These are phyloP conservation scores for Orthonevra nobilis DNA, from an alignment of 2,888 invertebrate species.

Conservation along the genomic window DNA sequence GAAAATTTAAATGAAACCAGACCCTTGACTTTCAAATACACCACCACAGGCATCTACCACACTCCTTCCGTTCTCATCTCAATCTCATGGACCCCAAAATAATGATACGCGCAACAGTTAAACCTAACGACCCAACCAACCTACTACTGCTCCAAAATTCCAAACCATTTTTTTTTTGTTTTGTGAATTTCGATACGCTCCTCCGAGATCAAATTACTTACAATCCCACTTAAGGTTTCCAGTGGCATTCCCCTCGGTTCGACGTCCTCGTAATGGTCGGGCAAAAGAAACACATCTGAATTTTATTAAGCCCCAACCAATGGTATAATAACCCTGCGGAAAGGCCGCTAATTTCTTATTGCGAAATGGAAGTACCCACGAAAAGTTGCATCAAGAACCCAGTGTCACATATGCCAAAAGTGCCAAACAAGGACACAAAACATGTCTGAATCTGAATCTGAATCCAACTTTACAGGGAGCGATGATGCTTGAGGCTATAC, in stretches of 20 bases:
- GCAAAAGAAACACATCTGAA: constrained; percentile 31
- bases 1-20: constrained; percentile 56
- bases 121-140: constrained; percentile 44
- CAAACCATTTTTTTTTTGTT: constrained; percentile 14
- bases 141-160: constrained; percentile 10
- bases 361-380: background rate
- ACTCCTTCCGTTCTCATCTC: background rate
- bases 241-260: background rate
- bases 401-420: constrained; percentile 11
- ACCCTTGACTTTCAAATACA: background rate
- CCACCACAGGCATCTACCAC: constrained; percentile 38
- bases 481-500: background rate
- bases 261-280: constrained; percentile 28
- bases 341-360: constrained; percentile 21
- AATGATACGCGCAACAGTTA: constrained; percentile 59
- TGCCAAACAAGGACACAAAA: background rate
- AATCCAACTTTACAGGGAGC: too few species aligned
- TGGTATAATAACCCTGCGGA: background rate
- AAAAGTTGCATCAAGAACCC: constrained; percentile 34
- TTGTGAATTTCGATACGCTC: constrained; percentile 50
- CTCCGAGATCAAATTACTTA: constrained; percentile 55
- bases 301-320: constrained; percentile 17
- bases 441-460: too few species aligned
- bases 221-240: constrained; percentile 24
- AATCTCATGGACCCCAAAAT: constrained; percentile 36